Evolutionary conservation across 2,113 vertebrate genomes (phyloP).

Genomic region (Archilochus colubris): DNA sequence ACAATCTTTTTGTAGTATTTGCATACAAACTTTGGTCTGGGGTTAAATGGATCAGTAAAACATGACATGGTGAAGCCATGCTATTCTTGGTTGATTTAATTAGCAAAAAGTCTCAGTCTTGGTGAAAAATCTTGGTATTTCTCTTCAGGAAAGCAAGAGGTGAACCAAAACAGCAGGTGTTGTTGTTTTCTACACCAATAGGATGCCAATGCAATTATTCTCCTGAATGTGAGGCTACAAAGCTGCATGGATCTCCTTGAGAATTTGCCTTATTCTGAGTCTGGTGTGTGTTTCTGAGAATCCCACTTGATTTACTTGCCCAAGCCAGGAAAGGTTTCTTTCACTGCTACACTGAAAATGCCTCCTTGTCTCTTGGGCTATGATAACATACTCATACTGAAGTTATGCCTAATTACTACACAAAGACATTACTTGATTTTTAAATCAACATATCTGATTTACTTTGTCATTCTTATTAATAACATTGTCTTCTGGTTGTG

Average conservation of each 20-base stretch:
- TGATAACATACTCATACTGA: neutral
- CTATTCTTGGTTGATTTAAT: neutral
- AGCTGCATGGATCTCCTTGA: neutral
- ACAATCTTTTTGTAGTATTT: neutral
- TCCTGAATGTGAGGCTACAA: neutral
- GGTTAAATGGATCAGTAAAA: neutral
- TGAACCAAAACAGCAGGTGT: neutral
- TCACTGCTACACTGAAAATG: neutral
- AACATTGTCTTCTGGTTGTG: neutral
- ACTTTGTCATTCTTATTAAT: neutral
- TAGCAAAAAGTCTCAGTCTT: neutral
- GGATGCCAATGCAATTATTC: neutral
- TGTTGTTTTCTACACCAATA: neutral
- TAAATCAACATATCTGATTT: conserved; percentile 14
- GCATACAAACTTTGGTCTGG: neutral
- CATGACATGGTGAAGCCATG: neutral
- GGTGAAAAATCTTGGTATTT: neutral
- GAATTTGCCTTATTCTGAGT: neutral
- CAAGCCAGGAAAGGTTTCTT: neutral
- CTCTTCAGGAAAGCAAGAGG: neutral
- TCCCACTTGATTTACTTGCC: neutral
- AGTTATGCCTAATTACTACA: neutral
- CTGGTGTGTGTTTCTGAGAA: neutral
- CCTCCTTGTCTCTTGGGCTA: neutral
- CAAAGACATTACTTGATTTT: conserved; percentile 24